These are phyloP conservation scores for Antechinus stuartii DNA, from an alignment of 2,113 vertebrate genomes.

Conservation along the genomic window DNA sequence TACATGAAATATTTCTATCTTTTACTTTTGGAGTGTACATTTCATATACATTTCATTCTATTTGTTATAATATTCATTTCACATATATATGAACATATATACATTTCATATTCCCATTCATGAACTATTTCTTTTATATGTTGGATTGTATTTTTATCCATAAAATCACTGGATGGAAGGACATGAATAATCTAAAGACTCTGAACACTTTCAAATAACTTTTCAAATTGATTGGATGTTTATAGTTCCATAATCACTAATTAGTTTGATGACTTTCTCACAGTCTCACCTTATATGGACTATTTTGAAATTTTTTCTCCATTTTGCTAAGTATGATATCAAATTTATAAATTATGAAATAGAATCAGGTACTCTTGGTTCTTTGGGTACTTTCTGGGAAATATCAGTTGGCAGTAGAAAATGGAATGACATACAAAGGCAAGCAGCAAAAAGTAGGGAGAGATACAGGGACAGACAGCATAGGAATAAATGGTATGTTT, in stretches of 20 bases:
- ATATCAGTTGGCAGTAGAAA: not conserved
- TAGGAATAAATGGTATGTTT: not conserved
- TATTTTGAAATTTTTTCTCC: not conserved
- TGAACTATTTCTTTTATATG: too few species aligned
- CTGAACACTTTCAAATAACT: not conserved
- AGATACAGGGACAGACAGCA: not conserved
- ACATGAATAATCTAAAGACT: not conserved
- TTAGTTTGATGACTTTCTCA: not conserved
- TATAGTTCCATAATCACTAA: not conserved
- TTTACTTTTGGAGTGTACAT: not conserved
- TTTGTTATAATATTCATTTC: too few species aligned
- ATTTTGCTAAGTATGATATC: not conserved
- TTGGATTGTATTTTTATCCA: too few species aligned
- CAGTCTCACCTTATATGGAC: not conserved
- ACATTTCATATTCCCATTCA: not conserved
- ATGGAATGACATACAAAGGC: not conserved
- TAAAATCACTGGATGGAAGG: not conserved
- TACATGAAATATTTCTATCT: not conserved
- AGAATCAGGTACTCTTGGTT: not conserved
- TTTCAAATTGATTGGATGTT: not conserved
- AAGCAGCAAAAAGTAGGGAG: not conserved
- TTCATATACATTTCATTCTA: too few species aligned
- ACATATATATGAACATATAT: not conserved
- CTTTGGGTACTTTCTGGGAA: not conserved
- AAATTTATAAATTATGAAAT: not conserved